Evolutionary conservation across 1,140 invertebrate species (phyloP).

Genomic region (Watersipora subatra): DNA sequence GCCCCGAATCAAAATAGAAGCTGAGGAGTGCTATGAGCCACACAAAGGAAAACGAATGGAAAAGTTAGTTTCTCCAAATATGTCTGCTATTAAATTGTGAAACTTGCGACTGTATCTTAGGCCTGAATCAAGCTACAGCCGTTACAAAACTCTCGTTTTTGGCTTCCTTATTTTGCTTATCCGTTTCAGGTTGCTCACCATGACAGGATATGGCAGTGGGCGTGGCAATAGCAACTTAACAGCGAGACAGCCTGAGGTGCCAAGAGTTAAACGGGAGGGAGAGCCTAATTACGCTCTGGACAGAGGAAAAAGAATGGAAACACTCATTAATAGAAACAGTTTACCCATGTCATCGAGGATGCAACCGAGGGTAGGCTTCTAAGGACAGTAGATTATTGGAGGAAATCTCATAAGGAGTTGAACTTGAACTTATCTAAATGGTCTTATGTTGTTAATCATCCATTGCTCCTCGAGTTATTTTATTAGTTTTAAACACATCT

Average conservation of each 20-base stretch:
- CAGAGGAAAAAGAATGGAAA: conserved; percentile 20
- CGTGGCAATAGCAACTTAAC: conserved; percentile 21
- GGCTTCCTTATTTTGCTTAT: no score
- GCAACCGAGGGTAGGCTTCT: neutral
- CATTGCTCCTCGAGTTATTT: no score
- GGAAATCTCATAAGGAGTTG: no score
- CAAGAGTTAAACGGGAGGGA: conserved; percentile 29
- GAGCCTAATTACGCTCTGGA: conserved; percentile 23
- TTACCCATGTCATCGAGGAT: neutral
- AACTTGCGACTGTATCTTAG: no score
- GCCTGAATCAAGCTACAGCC: no score
- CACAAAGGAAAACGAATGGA: conserved; percentile 23
- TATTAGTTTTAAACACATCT: no score
- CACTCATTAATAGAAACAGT: neutral
- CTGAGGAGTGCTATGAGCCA: conserved; percentile 19
- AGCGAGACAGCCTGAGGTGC: conserved; percentile 16
- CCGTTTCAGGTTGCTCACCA: neutral
- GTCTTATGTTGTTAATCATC: no score
- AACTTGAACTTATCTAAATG: no score
- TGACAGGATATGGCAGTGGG: neutral
- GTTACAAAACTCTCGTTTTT: no score
- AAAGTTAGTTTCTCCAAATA: no score
- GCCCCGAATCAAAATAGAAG: conserved; percentile 29
- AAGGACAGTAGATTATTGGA: no score
- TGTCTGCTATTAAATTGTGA: no score